Base-by-base conservation (phyloP, 1,140 invertebrate species). In the Bombus sibiricus region DNA sequence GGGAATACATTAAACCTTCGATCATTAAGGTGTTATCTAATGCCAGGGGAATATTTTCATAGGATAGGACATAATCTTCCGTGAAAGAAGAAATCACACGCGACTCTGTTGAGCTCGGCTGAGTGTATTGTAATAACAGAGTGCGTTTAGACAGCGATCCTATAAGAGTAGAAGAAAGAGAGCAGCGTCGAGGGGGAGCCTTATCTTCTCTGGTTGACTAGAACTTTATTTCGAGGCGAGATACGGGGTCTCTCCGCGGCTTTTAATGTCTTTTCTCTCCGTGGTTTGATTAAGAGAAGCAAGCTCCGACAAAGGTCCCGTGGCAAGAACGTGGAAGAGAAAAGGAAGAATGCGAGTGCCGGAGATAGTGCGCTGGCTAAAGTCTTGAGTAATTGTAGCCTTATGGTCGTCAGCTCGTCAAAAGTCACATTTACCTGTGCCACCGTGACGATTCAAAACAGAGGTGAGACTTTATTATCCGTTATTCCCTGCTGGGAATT, bases 241-340 rank as follows among this genome's bases (percentile, higher is more conserved):
- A 94, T 94, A 94, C 91, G 80, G 47, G 79, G 69, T 81, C 83
- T 81, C 81, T 85, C 83, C 86, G 88, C 87, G 86, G 90, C 89
- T 93, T 94, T 94, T 94, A 94, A 95, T 94, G 94, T 94, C 94
- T 94, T 93, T 94, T 93, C 93, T 94, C 89, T 87, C 39, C 84
- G 92, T 85, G 90, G 94, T 95, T 94, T 95, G 94, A 95, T 95
- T 94, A 95, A 94, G 87, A 93, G 93, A 92, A 86, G 62, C 72
- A 69, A 73, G 86, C 77, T 25, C 47, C 83, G 86, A 80, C 78
- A 78, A 79, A 83, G 59, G 81, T 59, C 41, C 53, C 64, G 81
- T 72, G 80, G 62, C 69, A 68, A 76, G 73, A 39, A 68, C 75
- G 64, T 34, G 72, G 75, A 43, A 41, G 59, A 73, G 71, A 73